A percentile compares a stretch with the other conserved stretches of the same genome.
phyloP scores from a whole-genome alignment of 2,797 vertebrate species.

The Buceros bicornis region DNA sequence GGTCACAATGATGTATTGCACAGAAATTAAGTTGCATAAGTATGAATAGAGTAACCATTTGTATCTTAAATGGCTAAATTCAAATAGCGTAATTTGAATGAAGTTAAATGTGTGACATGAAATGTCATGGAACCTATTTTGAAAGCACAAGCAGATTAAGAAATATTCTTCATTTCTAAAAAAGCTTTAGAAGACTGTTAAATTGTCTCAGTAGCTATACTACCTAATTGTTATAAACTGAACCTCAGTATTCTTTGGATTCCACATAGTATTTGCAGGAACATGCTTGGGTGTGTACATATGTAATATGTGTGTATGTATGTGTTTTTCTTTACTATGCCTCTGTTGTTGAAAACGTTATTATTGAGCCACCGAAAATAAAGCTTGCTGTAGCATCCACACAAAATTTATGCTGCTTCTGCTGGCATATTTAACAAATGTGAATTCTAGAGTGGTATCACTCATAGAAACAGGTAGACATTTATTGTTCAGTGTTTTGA shows the following conservation, averaged over 20 bases:
- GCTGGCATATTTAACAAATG: neutral
- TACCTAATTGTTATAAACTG: neutral
- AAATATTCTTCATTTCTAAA: neutral
- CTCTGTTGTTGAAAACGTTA: neutral
- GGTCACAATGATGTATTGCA: neutral
- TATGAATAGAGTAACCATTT: neutral
- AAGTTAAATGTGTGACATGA: neutral
- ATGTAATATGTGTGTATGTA: neutral
- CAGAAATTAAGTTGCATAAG: neutral
- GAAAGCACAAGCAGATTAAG: neutral
- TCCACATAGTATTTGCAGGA: neutral
- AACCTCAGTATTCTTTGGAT: neutral
- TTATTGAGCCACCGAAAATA: neutral
- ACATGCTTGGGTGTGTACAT: neutral
- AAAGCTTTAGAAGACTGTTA: neutral
- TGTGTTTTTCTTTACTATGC: neutral
- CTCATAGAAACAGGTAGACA: neutral
- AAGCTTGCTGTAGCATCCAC: neutral
- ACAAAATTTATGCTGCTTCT: neutral
- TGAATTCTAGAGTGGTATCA: neutral
- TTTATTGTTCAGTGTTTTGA: constrained; percentile 19
- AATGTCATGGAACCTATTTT: neutral
- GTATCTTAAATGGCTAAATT: neutral
- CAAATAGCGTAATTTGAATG: neutral
- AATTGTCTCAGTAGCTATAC: neutral